These are phyloP conservation scores for Platycercus adscitus DNA, from an alignment of 2,113 vertebrate species.

Conservation along the genomic window DNA sequence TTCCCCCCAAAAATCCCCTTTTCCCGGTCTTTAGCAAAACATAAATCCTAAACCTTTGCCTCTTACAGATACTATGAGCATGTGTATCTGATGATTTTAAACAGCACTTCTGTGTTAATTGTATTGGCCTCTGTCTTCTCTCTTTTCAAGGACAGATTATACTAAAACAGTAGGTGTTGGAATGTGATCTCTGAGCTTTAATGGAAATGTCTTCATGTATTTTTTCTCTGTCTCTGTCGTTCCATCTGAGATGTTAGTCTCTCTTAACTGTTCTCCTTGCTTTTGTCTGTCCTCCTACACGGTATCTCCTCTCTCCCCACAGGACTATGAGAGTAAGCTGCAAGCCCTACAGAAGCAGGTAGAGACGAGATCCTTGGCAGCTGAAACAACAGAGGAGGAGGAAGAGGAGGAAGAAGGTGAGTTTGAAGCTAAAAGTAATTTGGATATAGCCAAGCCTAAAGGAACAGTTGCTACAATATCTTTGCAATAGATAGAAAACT, in stretches of 20 bases:
- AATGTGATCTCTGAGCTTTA: background rate
- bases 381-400: conserved; percentile 92
- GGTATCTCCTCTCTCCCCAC: conserved; percentile 73
- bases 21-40: background rate
- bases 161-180: background rate
- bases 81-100: background rate
- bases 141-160: background rate
- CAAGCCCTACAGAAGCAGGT: conserved; percentile 98
- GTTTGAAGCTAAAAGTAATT: background rate
- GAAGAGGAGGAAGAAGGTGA: conserved; percentile 91
- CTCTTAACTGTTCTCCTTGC: background rate
- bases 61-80: background rate
- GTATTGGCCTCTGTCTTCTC: background rate
- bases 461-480: background rate
- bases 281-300: conserved; percentile 69
- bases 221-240: background rate
- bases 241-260: background rate
- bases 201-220: background rate
- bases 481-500: background rate
- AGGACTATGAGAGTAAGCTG: conserved; percentile 98
- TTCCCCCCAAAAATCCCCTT: background rate
- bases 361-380: conserved; percentile 90
- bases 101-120: rapidly evolving
- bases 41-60: background rate
- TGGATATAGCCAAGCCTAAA: background rate